These are phyloP conservation scores for Tiliqua scincoides DNA, from an alignment of 2,113 vertebrate species.

Conservation along the genomic window DNA sequence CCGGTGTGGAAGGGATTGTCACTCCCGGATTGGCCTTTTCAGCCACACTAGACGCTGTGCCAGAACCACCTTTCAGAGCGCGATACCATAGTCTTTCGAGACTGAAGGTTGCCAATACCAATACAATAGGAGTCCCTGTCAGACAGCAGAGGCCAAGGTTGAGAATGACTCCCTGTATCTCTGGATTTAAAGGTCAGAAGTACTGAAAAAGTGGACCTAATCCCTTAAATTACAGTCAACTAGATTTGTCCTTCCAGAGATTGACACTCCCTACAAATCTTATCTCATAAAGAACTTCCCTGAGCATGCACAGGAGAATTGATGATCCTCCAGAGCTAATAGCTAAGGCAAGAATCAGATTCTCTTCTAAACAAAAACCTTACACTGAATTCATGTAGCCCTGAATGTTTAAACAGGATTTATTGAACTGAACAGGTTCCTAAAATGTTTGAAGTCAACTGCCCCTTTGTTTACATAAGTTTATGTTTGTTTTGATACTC, in stretches of 20 bases:
- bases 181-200: not conserved
- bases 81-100: too few species aligned
- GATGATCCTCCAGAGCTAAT: slow-evolving; percentile 33
- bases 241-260: not conserved
- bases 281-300: slow-evolving; percentile 41
- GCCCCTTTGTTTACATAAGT: slow-evolving; percentile 38
- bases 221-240: not conserved
- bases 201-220: not conserved
- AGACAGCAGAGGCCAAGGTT: not conserved
- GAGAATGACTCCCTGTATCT: not conserved
- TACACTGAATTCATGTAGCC: not conserved
- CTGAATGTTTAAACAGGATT: slow-evolving; percentile 8
- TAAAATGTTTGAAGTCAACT: slow-evolving; percentile 56
- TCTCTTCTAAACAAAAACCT: slow-evolving; percentile 36
- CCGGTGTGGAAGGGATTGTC: too few species aligned
- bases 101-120: too few species aligned
- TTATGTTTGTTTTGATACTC: slow-evolving; percentile 44
- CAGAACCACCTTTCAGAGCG: too few species aligned
- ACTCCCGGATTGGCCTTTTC: too few species aligned
- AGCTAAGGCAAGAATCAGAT: slow-evolving; percentile 25
- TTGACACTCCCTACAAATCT: slow-evolving; percentile 36
- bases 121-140: not conserved
- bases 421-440: slow-evolving; percentile 39
- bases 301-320: slow-evolving; percentile 46
- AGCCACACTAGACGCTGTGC: too few species aligned